Evolutionary conservation across 2,888 invertebrate species (phyloP).

Genomic region (Eremobia ochroleuca): DNA sequence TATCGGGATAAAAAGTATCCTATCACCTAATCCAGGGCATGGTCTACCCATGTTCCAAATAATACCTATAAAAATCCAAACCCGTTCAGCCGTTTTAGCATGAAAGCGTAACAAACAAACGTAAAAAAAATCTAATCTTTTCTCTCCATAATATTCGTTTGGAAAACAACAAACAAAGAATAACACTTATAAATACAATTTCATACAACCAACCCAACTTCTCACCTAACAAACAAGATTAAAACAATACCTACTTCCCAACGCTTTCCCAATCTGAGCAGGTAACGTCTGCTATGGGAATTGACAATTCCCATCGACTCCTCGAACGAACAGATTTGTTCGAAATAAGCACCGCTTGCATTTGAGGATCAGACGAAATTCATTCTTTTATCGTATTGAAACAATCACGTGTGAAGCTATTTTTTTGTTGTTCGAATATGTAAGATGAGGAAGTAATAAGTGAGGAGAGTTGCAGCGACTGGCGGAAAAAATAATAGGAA

Average conservation of each 20-base stretch:
- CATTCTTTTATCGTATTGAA: slow-evolving; percentile 29
- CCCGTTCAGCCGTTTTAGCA: too few relatives aligned
- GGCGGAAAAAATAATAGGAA: not conserved
- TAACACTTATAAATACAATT: slow-evolving; percentile 9
- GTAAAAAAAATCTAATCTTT: not conserved
- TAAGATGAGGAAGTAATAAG: too few relatives aligned
- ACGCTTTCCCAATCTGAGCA: slow-evolving; percentile 28
- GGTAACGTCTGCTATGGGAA: slow-evolving; percentile 57
- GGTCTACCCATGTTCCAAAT: too few relatives aligned
- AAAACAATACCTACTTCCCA: slow-evolving; percentile 22
- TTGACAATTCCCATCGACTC: slow-evolving; percentile 50
- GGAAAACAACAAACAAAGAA: not conserved
- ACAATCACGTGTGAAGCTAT: not conserved
- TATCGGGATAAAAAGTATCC: too few relatives aligned
- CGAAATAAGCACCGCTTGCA: slow-evolving; percentile 32
- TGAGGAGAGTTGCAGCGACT: not conserved
- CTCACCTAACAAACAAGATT: slow-evolving; percentile 19
- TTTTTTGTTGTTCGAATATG: not conserved
- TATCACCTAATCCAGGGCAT: too few relatives aligned
- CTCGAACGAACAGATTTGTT: slow-evolving; percentile 35
- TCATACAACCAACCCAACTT: not conserved
- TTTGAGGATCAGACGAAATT: slow-evolving; percentile 42
- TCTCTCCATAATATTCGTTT: not conserved
- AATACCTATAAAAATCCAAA: too few relatives aligned
- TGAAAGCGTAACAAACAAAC: not conserved